These are phyloP conservation scores for Pimpla rufipes DNA, from an alignment of 2,888 invertebrate genomes.

Conservation along the genomic window DNA sequence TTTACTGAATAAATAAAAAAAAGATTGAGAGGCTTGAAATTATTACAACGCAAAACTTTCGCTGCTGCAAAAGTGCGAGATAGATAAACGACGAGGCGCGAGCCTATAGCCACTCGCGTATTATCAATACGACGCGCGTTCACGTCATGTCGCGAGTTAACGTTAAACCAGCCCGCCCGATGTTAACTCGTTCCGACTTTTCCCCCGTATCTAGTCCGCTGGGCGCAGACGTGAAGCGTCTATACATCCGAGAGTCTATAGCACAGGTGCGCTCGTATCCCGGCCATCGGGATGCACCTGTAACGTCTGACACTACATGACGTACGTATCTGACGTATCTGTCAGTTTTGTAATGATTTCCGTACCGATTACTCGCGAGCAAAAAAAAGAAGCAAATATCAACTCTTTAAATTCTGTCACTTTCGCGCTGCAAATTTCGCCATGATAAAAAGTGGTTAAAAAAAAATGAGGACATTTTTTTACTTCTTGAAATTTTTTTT, in stretches of 20 bases:
- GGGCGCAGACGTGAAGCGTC: too few species aligned
- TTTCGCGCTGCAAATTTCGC: too few species aligned
- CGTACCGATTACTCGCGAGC: too few species aligned
- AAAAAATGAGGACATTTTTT: too few species aligned
- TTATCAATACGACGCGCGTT: slow-evolving; percentile 24
- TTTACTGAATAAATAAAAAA: too few species aligned
- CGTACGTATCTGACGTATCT: background rate
- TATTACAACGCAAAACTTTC: too few species aligned
- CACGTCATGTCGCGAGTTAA: slow-evolving; percentile 16
- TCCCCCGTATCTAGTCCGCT: background rate
- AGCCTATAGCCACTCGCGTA: background rate
- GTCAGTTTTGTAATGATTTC: background rate
- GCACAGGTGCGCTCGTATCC: background rate
- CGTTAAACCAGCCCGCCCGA: background rate
- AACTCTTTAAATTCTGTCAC: too few species aligned
- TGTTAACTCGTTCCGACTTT: background rate
- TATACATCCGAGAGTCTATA: background rate
- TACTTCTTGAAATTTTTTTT: too few species aligned
- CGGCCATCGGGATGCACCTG: background rate
- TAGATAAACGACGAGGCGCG: background rate
- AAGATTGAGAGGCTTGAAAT: too few species aligned
- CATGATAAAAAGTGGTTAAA: too few species aligned
- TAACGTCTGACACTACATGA: background rate
- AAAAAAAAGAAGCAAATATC: too few species aligned
- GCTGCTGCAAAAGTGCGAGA: slow-evolving; percentile 11